Base-by-base conservation (phyloP, 2,113 vertebrate genomes). In the Hoplias malabaricus region DNA sequence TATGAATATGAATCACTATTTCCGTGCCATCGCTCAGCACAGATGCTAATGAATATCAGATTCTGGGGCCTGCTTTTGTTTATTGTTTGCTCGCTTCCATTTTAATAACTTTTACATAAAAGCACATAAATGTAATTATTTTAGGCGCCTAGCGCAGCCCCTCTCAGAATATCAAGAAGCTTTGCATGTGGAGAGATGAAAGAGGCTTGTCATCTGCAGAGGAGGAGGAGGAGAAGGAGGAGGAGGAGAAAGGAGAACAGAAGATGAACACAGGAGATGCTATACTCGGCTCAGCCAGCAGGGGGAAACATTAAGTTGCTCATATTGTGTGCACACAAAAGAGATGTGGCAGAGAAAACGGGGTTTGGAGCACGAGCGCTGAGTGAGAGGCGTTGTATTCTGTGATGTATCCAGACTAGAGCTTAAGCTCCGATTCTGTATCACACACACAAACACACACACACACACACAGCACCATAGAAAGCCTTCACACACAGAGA, bases 61-160 rank as follows among this genome's bases (percentile, higher is more conserved):
- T 82, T 70, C n/a, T 31, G 36, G 69, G 25, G 34, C 67, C 68
- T 23, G n/a, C 48, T 53, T 56, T 81, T 76, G 59, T 84, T 82
- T 78, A 84, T 80, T 82, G 78, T 73, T 50, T 79, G 65, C 48
- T 56, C 59, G 33, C 69, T 79, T 74, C 65, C 53, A 80, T 73
- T 77, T 82, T 86, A 75, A 79, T 81, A 81, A 63, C n/a, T 73
- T 79, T 79, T 81, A 66, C 67, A 77, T 78, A 84, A 77, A 80
- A 77, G 69, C 63, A 46, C 73, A 67, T 77, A 74, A 82, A 82
- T 21, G 54, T 75, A 77, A 83, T 83, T 83, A 81, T 86, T 86
- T 71, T 72, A 19, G 56, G 63, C 71, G 6, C 31, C 77, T 27
- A 31, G 46, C 11, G 12, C 72, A 69, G 57, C 43, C 48, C 19